Evolutionary conservation across 92 coral and sea anemone species (phyloP), one percentile per base, ranked within the genome.

Genomic region (Chrysogorgia sp.): DNA sequence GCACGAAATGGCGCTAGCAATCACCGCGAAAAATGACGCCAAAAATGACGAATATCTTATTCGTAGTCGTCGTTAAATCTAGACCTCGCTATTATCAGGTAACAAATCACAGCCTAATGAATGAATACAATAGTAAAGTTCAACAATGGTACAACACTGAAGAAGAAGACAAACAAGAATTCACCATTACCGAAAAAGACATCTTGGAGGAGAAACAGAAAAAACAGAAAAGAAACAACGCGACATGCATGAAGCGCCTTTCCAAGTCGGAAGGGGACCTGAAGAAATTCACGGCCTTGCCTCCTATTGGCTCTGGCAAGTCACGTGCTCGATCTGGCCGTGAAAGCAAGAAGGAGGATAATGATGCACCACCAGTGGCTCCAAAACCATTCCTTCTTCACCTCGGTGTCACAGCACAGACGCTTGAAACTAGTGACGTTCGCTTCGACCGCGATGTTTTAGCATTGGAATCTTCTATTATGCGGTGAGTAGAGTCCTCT

Each of bases 251-350:
- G 72, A 86, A 65, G 41, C 55, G 86, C 1, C 32, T 72, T 56
- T 92, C 98, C 4, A 72, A 86, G 32, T 94, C 98, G 20, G 98
- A 94, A 34, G 92, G 98, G 17, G 97, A 94, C 81, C 81, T 94
- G n/a, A 83, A 89, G 24, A 91, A 90, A 64, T 94, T 89, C 90
- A 87, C 85, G 22, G 87, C 98, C 17, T 60, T 94, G 60, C 98
- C 98, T 23, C 98, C 98, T 6, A 94, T 94, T 21, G 91, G 92
- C 13, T 75, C 86, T 63, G 82, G 79, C 79, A 76, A 34, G 50
- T 35, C 66, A 40, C 71, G 49, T 37, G 76, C 55, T 2, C 62
- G 45, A 43, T 62, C 66, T 35, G 76, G 81, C 58, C 75, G 48
- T 34, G 65, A 56, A 17, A 55, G 4, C 5, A 25, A 20, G 50